phyloP scores from a whole-genome alignment of 1,140 invertebrate species.

The Phocides pigmalion region DNA sequence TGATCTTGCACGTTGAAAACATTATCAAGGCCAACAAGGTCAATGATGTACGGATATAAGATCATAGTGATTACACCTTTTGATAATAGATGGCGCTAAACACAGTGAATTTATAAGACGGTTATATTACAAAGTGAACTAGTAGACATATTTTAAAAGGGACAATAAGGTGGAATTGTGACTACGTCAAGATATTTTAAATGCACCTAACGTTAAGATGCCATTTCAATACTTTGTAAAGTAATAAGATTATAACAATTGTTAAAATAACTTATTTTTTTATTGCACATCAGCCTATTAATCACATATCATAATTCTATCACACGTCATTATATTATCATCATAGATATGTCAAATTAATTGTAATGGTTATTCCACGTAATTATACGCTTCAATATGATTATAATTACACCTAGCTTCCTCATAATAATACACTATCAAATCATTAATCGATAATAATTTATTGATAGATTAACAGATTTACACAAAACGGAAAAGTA shows the following conservation, averaged over 20 bases:
- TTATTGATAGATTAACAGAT: too few relatives aligned
- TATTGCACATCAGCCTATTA: neutral
- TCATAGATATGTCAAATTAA: too few relatives aligned
- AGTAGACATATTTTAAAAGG: neutral
- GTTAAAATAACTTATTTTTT: constrained; percentile 22
- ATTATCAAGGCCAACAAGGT: neutral
- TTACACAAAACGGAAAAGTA: too few relatives aligned
- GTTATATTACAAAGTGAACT: neutral
- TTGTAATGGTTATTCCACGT: too few relatives aligned
- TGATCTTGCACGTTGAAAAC: neutral
- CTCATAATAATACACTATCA: too few relatives aligned
- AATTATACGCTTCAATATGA: too few relatives aligned
- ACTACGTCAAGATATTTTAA: neutral
- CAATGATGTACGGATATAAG: neutral
- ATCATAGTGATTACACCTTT: neutral
- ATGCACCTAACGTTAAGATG: constrained; percentile 6
- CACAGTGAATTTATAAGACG: neutral
- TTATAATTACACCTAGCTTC: too few relatives aligned
- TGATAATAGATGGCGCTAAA: constrained; percentile 37
- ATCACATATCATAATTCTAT: too few relatives aligned
- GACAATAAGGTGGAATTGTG: neutral
- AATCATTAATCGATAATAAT: too few relatives aligned
- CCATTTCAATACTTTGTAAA: constrained; percentile 13
- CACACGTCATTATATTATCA: too few relatives aligned
- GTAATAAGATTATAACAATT: constrained; percentile 32